These are phyloP conservation scores for Lithophane ornitopus DNA, from an alignment of 2,888 invertebrate species.

Conservation along the genomic window DNA sequence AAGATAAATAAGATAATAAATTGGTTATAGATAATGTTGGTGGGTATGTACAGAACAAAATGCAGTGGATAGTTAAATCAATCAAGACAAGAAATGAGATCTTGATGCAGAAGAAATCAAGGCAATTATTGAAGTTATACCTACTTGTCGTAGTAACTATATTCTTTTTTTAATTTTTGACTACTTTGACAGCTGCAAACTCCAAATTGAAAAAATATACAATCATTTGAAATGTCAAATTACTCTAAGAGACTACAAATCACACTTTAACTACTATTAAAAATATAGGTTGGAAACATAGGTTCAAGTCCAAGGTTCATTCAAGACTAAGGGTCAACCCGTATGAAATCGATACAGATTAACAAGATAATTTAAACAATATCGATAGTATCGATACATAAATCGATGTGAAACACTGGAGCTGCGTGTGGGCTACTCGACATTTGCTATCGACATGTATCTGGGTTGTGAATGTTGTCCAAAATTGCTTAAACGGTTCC, in stretches of 20 bases:
- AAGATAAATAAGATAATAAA: background rate
- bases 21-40: background rate
- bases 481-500: slow-evolving; percentile 62
- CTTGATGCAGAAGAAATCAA: background rate
- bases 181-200: too few relatives aligned
- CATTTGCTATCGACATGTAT: slow-evolving; percentile 55
- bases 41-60: background rate
- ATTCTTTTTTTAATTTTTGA: too few relatives aligned
- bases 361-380: slow-evolving; percentile 52
- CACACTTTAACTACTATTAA: too few relatives aligned
- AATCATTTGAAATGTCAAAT: too few relatives aligned
- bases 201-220: too few relatives aligned
- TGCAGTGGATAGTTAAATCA: background rate
- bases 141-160: background rate
- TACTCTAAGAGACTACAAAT: too few relatives aligned
- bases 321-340: slow-evolving; percentile 9
- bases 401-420: slow-evolving; percentile 57
- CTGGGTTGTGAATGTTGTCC: slow-evolving; percentile 58
- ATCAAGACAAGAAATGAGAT: background rate
- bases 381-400: slow-evolving; percentile 46
- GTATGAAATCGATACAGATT: slow-evolving; percentile 36
- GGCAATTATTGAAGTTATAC: background rate
- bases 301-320: background rate
- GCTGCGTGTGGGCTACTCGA: slow-evolving; percentile 63
- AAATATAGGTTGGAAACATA: background rate